Percentiles rank a stretch among this genome's conserved stretches.
Conservation (phyloP, 1,140 invertebrate species). For the Drosophila melanica region DNA sequence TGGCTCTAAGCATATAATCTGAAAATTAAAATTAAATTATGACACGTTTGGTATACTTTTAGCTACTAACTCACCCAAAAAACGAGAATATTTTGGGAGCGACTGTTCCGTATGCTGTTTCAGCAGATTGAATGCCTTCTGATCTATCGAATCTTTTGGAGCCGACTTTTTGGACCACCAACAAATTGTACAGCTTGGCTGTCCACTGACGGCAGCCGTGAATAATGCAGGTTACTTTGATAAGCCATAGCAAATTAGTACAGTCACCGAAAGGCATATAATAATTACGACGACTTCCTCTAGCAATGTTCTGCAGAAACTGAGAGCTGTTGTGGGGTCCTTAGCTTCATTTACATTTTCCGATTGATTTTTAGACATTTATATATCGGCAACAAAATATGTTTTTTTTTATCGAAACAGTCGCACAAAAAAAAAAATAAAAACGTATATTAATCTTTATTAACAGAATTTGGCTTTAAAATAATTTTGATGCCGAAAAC, state of each 20-base stretch:
- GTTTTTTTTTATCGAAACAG: not conserved
- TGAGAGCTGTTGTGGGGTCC: not conserved
- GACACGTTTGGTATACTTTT: not conserved
- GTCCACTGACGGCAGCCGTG: not conserved
- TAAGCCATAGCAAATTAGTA: constrained; percentile 40
- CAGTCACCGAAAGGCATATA: constrained; percentile 36
- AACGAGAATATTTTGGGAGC: not conserved
- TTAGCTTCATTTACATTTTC: constrained; percentile 7
- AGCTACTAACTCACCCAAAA: constrained; percentile 9
- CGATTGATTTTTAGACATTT: not conserved
- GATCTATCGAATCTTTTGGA: not conserved
- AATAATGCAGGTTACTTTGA: constrained; percentile 24
- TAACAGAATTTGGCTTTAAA: not conserved
- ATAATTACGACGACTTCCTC: constrained; percentile 54
- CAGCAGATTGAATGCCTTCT: not conserved
- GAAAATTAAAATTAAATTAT: not conserved
- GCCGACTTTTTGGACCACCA: constrained; percentile 7
- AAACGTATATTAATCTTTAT: not conserved
- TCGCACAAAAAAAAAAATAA: constrained; percentile 3
- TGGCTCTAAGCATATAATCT: constrained; percentile 12
- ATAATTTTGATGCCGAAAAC: constrained; percentile 13
- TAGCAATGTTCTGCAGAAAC: constrained; percentile 21
- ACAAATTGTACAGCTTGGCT: not conserved
- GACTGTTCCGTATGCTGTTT: too few species aligned
- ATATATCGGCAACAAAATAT: too few species aligned